phyloP scores from a whole-genome alignment of 2,113 vertebrate species.

The Anarrhichthys ocellatus region DNA sequence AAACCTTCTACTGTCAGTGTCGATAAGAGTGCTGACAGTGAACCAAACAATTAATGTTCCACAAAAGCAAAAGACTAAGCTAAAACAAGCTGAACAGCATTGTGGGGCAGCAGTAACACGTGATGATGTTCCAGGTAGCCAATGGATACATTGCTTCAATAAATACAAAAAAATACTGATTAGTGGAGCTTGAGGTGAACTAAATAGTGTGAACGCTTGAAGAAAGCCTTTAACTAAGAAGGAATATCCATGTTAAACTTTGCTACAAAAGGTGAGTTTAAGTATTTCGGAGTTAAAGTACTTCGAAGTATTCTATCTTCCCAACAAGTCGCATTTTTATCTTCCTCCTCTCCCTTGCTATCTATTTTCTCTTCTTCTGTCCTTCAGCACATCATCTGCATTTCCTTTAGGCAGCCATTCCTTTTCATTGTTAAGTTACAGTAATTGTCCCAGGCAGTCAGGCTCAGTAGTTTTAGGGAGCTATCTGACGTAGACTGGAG shows the following conservation, averaged over 20 bases:
- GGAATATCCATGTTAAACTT: neutral
- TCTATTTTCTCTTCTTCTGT: constrained; percentile 5
- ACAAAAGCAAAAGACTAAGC: neutral
- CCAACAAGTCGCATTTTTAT: constrained; percentile 28
- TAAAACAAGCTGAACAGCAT: neutral
- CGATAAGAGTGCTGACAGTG: neutral
- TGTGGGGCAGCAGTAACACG: neutral
- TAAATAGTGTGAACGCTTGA: neutral
- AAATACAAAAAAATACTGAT: neutral
- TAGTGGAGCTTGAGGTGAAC: neutral
- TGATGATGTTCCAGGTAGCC: neutral
- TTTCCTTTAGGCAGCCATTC: constrained; percentile 53
- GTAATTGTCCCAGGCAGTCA: constrained; percentile 62
- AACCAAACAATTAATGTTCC: neutral
- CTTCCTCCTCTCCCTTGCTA: constrained; percentile 10
- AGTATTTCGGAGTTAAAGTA: neutral
- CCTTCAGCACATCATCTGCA: constrained; percentile 29
- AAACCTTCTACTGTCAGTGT: neutral
- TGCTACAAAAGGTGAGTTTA: neutral
- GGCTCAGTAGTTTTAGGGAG: constrained; percentile 67
- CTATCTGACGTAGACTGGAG: constrained; percentile 48
- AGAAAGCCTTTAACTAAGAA: neutral
- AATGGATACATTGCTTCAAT: neutral
- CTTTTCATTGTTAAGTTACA: constrained; percentile 57
- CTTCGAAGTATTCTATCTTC: constrained; percentile 26